Percentiles rank a stretch among this genome's conserved stretches.
Conservation (phyloP, 1,140 invertebrate species). For the Drosophila nannoptera region DNA sequence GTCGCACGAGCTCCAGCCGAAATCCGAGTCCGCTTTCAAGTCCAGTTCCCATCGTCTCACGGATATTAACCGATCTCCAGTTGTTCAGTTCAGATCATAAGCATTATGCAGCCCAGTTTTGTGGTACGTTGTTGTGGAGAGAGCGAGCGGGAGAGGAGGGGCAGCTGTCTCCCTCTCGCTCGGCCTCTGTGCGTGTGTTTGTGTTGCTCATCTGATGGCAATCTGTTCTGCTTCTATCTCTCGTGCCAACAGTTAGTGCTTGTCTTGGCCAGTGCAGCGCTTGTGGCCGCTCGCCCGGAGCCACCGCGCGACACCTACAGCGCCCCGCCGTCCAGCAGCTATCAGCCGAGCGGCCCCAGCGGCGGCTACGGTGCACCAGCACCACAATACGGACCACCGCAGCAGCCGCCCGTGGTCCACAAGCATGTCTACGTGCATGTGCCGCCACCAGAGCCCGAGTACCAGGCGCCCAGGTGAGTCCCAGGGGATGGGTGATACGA, state of each 20-base stretch:
- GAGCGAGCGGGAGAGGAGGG: too few species aligned
- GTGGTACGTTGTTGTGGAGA: slow-evolving; percentile 62
- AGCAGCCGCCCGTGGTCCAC: slow-evolving; percentile 87
- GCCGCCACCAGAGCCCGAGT: slow-evolving; percentile 89
- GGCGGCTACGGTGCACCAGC: slow-evolving; percentile 80
- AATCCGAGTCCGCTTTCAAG: slow-evolving; percentile 37
- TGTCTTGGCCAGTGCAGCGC: slow-evolving; percentile 58
- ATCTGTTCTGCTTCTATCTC: slow-evolving; percentile 19
- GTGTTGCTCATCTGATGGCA: not conserved
- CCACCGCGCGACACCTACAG: slow-evolving; percentile 76
- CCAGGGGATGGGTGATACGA: not conserved
- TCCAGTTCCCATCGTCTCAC: slow-evolving; percentile 6
- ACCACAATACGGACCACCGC: slow-evolving; percentile 85
- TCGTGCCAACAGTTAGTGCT: slow-evolving; percentile 59
- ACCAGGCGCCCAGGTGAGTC: slow-evolving; percentile 82
- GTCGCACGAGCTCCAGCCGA: slow-evolving; percentile 62
- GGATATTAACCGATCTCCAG: slow-evolving; percentile 22
- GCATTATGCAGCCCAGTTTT: slow-evolving; percentile 75
- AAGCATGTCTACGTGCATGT: slow-evolving; percentile 93
- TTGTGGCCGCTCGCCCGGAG: slow-evolving; percentile 71
- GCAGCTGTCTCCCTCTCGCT: too few species aligned
- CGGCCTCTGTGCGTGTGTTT: slow-evolving; percentile 5
- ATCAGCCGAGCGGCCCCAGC: slow-evolving; percentile 66
- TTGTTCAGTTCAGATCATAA: not conserved
- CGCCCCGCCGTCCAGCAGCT: slow-evolving; percentile 69